Percentiles rank a stretch among this genome's conserved stretches.
phyloP scores from a whole-genome alignment of 1,140 invertebrate species.

The Papilio dardanus region DNA sequence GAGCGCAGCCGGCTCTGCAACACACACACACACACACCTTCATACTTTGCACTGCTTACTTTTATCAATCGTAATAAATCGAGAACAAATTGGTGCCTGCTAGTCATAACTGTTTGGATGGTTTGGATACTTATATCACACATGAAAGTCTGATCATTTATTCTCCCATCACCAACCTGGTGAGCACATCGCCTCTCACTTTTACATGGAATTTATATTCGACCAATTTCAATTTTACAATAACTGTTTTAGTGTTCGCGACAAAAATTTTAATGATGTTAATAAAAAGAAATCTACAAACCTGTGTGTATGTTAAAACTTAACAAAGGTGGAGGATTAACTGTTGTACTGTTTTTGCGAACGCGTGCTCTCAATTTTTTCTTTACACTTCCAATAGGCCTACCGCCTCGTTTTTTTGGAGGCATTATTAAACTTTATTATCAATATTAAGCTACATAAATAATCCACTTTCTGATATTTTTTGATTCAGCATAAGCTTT shows the following conservation, averaged over 20 bases:
- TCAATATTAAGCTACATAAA: not conserved
- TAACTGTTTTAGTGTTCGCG: not conserved
- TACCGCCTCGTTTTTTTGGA: conserved; percentile 19
- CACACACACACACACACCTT: too few species aligned
- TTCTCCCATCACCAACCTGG: too few species aligned
- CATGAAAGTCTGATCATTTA: too few species aligned
- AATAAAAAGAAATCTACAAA: not conserved
- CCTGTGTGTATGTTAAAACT: not conserved
- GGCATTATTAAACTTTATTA: not conserved
- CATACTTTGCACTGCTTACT: too few species aligned
- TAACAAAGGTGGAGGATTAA: not conserved
- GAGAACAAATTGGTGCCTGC: too few species aligned
- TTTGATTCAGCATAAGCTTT: not conserved
- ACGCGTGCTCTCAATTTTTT: not conserved
- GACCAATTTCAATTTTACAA: not conserved
- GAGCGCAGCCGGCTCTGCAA: too few species aligned
- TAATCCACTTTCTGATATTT: not conserved
- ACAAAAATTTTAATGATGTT: not conserved
- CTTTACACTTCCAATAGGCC: not conserved
- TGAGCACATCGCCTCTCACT: too few species aligned
- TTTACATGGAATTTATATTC: too few species aligned
- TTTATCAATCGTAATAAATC: too few species aligned
- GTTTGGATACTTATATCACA: too few species aligned
- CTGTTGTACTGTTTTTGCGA: not conserved
- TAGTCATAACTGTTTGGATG: too few species aligned